Evolutionary conservation across 1,140 invertebrate genomes (phyloP).

Genomic region (Macrosteles quadrilineatus): DNA sequence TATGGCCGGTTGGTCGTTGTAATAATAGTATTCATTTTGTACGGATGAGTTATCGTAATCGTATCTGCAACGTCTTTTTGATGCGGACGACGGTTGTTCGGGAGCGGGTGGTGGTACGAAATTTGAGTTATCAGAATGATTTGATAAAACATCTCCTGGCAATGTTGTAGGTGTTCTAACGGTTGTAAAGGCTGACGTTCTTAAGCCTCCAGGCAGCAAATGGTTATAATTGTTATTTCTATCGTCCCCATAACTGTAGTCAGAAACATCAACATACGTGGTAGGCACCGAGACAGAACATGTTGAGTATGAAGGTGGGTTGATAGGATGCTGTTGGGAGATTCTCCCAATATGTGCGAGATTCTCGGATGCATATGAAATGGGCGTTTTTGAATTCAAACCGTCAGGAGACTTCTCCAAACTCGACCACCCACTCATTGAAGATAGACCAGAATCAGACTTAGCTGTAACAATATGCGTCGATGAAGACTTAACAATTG

Average conservation of each 20-base stretch:
- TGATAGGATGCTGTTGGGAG: slow-evolving; percentile 30
- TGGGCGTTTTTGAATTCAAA: slow-evolving; percentile 30
- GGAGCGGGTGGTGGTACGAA: slow-evolving; percentile 56
- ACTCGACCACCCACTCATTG: slow-evolving; percentile 79
- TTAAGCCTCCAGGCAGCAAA: slow-evolving; percentile 52
- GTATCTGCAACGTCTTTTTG: background rate
- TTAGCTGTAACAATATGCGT: slow-evolving; percentile 67
- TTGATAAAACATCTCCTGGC: slow-evolving; percentile 18
- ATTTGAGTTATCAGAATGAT: slow-evolving; percentile 47
- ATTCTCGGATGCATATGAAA: slow-evolving; percentile 31
- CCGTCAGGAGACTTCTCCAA: slow-evolving; percentile 75
- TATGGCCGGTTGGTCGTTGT: slow-evolving; percentile 66
- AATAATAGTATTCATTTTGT: slow-evolving; percentile 57
- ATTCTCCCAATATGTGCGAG: slow-evolving; percentile 31
- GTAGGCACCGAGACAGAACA: slow-evolving; percentile 49
- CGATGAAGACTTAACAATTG: slow-evolving; percentile 58
- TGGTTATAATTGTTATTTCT: slow-evolving; percentile 40
- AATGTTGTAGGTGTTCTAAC: slow-evolving; percentile 50
- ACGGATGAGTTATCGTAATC: slow-evolving; percentile 33
- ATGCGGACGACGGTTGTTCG: background rate
- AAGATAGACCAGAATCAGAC: slow-evolving; percentile 81
- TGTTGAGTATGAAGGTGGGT: slow-evolving; percentile 36
- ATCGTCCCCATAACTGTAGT: slow-evolving; percentile 41
- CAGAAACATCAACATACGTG: slow-evolving; percentile 43
- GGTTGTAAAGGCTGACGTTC: slow-evolving; percentile 53